Percentiles rank a stretch among this genome's conserved stretches.
Conservation (phyloP, 1,140 invertebrate species). For the Philaenus spumarius region DNA sequence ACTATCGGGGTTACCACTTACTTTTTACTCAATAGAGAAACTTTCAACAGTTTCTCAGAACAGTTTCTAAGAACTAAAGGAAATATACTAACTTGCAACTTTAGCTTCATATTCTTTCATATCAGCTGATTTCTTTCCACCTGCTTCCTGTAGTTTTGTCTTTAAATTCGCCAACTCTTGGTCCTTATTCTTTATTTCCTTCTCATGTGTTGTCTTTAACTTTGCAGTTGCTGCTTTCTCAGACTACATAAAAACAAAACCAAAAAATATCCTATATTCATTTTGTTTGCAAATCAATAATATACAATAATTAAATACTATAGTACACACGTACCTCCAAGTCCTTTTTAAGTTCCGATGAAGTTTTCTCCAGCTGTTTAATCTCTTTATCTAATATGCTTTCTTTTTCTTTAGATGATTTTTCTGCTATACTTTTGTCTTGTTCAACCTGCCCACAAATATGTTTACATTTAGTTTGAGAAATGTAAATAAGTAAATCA, state of each 20-base stretch:
- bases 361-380: conserved; percentile 50
- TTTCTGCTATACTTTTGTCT: conserved; percentile 46
- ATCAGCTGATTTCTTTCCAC: conserved; percentile 55
- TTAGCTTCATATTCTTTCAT: conserved; percentile 58
- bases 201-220: conserved; percentile 51
- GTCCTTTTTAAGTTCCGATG: conserved; percentile 54
- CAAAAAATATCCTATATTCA: conserved; percentile 2
- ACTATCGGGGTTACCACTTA: no score
- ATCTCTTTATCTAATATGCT: conserved; percentile 46
- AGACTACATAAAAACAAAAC: conserved; percentile 39
- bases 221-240: conserved; percentile 55
- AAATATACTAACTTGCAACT: conserved; percentile 50
- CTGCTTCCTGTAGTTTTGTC: conserved; percentile 56
- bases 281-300: not conserved
- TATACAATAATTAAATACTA: not conserved
- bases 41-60: no score
- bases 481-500: not conserved
- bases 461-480: not conserved
- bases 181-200: conserved; percentile 56
- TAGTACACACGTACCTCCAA: conserved; percentile 42
- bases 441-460: conserved; percentile 38
- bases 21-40: no score
- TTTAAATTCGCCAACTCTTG: conserved; percentile 56
- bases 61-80: no score
- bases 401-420: conserved; percentile 47